Conservation (phyloP, 2,888 invertebrate species). For the Rotaria magnacalcarata region DNA sequence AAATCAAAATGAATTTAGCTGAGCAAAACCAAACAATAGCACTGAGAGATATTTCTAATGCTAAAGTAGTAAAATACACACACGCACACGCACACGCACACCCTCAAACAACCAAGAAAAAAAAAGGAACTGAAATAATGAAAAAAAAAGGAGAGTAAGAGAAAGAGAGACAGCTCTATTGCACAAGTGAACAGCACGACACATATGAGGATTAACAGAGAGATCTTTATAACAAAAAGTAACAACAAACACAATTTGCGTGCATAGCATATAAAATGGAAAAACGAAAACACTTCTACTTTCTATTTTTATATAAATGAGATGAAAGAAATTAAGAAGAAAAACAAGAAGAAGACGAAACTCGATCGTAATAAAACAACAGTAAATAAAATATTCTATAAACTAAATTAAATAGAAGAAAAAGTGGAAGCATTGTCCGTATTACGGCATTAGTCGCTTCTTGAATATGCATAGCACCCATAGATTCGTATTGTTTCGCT, state of each 20-base stretch:
- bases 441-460: slow-evolving; percentile 6
- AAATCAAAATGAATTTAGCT: slow-evolving; percentile 14
- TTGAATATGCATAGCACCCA: slow-evolving; percentile 12
- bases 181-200: neutral
- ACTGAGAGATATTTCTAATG: neutral
- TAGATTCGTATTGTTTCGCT: neutral
- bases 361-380: neutral
- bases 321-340: neutral
- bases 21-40: slow-evolving; percentile 19
- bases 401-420: neutral
- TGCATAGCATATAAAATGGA: slow-evolving; percentile 24
- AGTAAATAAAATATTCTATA: neutral
- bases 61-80: slow-evolving; percentile 5
- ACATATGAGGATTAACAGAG: slow-evolving; percentile 3
- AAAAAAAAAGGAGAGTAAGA: neutral
- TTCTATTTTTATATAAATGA: neutral
- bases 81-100: too few species aligned
- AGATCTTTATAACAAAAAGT: slow-evolving; percentile 6
- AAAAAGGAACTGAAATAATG: neutral
- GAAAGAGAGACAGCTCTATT: neutral
- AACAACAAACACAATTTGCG: neutral
- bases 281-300: neutral
- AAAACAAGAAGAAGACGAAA: neutral
- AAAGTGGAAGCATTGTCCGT: neutral
- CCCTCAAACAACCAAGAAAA: neutral